Percentiles rank a stretch among this genome's conserved stretches.
Conservation (phyloP, 2,797 vertebrate genomes). For the Parotocinclus haroldoi region DNA sequence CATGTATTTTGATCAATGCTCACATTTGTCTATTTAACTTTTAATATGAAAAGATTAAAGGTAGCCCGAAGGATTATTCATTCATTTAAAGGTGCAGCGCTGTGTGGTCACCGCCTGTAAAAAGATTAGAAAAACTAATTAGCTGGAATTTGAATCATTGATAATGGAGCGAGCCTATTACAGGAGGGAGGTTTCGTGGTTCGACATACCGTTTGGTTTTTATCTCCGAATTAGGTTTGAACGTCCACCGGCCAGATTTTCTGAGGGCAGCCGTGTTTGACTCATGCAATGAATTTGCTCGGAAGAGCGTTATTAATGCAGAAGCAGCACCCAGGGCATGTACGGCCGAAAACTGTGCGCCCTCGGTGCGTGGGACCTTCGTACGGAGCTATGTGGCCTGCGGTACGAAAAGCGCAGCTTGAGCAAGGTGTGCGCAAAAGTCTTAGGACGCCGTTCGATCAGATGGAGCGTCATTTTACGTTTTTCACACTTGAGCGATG, state of each 20-base stretch:
- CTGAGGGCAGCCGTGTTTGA: neutral
- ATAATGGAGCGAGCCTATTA: conserved; percentile 78
- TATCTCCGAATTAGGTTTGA: conserved; percentile 17
- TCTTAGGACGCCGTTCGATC: too few relatives aligned
- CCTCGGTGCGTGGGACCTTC: too few relatives aligned
- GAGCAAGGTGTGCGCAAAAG: too few relatives aligned
- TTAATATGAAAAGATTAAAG: conserved; percentile 96
- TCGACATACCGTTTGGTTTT: conserved; percentile 7
- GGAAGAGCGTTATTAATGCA: conserved; percentile 2
- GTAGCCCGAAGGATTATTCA: conserved; percentile 79
- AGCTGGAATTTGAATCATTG: conserved; percentile 80
- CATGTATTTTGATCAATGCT: conserved; percentile 92
- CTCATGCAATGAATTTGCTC: neutral
- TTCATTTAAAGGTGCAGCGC: conserved; percentile 73
- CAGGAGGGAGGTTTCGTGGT: conserved; percentile 40
- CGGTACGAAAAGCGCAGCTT: too few relatives aligned
- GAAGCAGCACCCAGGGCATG: neutral
- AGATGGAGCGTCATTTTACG: too few relatives aligned
- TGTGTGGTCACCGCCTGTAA: conserved; percentile 84
- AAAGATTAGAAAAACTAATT: conserved; percentile 88
- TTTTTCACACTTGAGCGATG: too few relatives aligned
- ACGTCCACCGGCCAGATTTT: neutral
- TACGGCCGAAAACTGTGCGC: neutral
- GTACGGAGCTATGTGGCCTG: too few relatives aligned
- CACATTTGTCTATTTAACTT: conserved; percentile 89